These are phyloP conservation scores for Megalonaias nervosa DNA, from an alignment of 1,140 invertebrate genomes.

Conservation along the genomic window DNA sequence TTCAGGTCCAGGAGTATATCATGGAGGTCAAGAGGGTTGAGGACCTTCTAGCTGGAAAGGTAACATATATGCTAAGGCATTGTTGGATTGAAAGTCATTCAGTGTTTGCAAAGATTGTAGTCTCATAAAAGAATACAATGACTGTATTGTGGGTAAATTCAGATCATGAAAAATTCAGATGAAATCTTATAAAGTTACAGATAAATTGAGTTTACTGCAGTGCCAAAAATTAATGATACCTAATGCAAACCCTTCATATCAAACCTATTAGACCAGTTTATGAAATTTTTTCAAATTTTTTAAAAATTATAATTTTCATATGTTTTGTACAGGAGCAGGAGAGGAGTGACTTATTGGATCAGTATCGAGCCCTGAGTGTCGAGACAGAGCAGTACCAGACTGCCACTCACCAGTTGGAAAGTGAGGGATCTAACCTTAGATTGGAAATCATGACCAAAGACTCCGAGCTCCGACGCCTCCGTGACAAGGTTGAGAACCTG, in stretches of 20 bases:
- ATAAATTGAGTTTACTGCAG: no score
- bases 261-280: no score
- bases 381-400: constrained; percentile 69
- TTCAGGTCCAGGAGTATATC: constrained; percentile 70
- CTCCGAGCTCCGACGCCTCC: constrained; percentile 62
- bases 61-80: constrained; percentile 18
- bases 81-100: no score
- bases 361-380: constrained; percentile 67
- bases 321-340: constrained; percentile 65
- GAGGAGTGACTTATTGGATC: constrained; percentile 67
- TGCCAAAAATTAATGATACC: no score
- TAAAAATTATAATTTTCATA: background rate
- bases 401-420: constrained; percentile 68
- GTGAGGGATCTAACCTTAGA: constrained; percentile 67
- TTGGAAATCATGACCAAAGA: constrained; percentile 70
- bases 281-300: no score
- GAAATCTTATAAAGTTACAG: no score
- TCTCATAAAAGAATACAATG: no score
- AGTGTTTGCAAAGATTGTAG: no score
- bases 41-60: constrained; percentile 67
- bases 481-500: constrained; percentile 66
- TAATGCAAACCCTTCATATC: no score
- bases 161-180: no score
- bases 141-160: no score
- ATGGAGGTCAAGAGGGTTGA: constrained; percentile 68